Conservation (phyloP, 1,140 invertebrate genomes). For the Zaprionus vittiger region DNA sequence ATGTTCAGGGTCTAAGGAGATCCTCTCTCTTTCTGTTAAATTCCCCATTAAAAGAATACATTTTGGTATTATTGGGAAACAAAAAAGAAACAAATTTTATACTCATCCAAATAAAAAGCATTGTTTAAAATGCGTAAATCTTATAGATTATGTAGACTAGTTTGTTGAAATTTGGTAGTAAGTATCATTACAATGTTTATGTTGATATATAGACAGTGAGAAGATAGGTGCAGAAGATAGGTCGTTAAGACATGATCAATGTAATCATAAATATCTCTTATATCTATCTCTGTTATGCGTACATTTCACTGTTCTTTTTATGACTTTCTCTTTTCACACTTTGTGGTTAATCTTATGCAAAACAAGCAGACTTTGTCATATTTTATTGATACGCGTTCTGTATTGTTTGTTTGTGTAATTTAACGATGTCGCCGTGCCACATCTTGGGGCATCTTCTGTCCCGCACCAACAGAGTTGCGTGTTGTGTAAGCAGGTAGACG, state of each 20-base stretch:
- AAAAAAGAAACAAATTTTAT: neutral
- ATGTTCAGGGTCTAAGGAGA: no score
- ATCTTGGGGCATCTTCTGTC: slow-evolving; percentile 4
- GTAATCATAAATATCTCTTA: neutral
- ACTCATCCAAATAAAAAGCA: neutral
- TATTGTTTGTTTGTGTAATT: slow-evolving; percentile 46
- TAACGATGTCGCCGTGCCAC: slow-evolving; percentile 30
- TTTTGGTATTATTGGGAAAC: neutral
- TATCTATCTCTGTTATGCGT: neutral
- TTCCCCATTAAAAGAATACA: no score
- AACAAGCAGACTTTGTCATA: slow-evolving; percentile 44
- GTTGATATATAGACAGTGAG: no score
- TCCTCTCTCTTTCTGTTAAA: no score
- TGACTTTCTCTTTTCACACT: neutral
- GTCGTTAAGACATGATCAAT: no score
- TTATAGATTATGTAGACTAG: no score
- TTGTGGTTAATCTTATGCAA: slow-evolving; percentile 40
- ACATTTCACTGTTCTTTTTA: neutral
- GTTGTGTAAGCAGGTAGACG: slow-evolving; percentile 12
- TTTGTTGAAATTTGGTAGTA: neutral
- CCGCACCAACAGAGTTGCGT: slow-evolving; percentile 17
- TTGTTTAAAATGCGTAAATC: neutral
- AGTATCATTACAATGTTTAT: neutral
- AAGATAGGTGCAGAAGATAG: no score
- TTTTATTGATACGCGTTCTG: slow-evolving; percentile 45